A percentile compares a stretch with the other conserved stretches of the same genome.
Conservation (phyloP, 2,113 vertebrate species). For the Hydrochoerus hydrochaeris region DNA sequence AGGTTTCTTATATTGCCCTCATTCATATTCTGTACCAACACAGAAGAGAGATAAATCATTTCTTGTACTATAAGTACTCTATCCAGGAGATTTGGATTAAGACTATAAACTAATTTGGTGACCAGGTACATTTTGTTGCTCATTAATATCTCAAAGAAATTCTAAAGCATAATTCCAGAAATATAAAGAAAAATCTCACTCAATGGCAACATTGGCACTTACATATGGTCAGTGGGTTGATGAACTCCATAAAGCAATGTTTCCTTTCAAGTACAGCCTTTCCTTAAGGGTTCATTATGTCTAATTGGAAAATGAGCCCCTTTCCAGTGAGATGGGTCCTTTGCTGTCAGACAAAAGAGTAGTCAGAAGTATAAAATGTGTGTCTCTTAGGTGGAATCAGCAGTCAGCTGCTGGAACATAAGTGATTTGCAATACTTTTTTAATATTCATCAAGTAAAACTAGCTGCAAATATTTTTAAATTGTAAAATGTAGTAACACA, state of each 20-base stretch:
- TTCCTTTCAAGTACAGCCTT: not conserved
- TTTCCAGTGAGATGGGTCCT: not conserved
- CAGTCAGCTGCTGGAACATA: not conserved
- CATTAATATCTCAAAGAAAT: slow-evolving; percentile 15
- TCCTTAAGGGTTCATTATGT: slow-evolving; percentile 37
- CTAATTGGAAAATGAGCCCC: slow-evolving; percentile 48
- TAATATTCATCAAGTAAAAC: not conserved
- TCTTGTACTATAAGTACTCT: not conserved
- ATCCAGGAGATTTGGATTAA: not conserved
- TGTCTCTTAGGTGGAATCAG: not conserved
- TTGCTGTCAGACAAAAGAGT: not conserved
- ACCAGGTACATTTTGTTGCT: not conserved
- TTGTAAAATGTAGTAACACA: not conserved
- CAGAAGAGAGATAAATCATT: not conserved
- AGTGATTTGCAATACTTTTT: not conserved
- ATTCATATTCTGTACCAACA: not conserved
- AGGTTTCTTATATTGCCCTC: not conserved
- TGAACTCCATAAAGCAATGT: not conserved
- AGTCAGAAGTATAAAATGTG: not conserved
- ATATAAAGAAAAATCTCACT: not conserved
- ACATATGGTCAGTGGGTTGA: not conserved
- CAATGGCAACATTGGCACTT: not conserved
- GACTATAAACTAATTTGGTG: not conserved
- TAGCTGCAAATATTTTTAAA: not conserved
- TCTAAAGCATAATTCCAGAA: not conserved